Evolutionary conservation across 2,797 vertebrate species (phyloP).

Genomic region (Botia kubotai): DNA sequence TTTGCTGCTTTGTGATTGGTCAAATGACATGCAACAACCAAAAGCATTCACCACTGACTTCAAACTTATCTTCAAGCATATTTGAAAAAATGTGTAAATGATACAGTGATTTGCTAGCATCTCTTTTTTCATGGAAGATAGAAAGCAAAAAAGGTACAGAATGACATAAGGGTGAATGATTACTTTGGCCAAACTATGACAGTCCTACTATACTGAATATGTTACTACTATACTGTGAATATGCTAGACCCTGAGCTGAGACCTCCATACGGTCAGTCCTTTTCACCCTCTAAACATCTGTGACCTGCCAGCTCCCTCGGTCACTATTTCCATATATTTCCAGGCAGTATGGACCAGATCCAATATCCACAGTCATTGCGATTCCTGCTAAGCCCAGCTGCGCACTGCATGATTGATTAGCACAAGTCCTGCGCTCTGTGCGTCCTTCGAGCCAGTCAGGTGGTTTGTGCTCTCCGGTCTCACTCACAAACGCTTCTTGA

Average conservation of each 20-base stretch:
- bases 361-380: conserved; percentile 62
- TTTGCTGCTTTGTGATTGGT: no score
- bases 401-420: conserved; percentile 59
- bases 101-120: no score
- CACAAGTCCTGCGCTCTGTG: conserved; percentile 35
- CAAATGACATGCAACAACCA: no score
- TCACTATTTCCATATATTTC: conserved; percentile 55
- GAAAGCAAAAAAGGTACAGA: not conserved
- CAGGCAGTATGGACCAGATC: conserved; percentile 53
- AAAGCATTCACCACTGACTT: no score
- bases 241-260: not conserved
- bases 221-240: not conserved
- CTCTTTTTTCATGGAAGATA: no score
- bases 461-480: conserved; percentile 36
- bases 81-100: no score
- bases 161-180: not conserved
- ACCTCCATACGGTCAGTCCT: not conserved
- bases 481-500: conserved; percentile 28
- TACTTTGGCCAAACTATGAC: not conserved
- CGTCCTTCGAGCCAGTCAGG: conserved; percentile 44
- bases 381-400: conserved; percentile 59
- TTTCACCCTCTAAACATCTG: conserved; percentile 47
- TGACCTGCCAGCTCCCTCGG: conserved; percentile 48
- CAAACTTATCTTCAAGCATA: no score
- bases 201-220: not conserved